phyloP scores from a whole-genome alignment of 1,140 invertebrate genomes.

The Microplitis demolitor region DNA sequence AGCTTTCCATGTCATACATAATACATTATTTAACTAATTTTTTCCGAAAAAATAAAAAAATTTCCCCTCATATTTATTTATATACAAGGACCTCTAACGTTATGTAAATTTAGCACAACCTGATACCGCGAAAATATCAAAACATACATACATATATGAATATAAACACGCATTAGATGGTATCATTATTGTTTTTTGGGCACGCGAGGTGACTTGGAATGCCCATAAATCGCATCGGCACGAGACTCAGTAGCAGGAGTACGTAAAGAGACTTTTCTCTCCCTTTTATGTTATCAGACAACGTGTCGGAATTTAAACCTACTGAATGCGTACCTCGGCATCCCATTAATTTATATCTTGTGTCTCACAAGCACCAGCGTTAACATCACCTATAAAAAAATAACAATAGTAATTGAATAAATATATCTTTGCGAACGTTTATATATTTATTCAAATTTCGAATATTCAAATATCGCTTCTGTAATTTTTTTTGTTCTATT shows the following conservation, averaged over 20 bases:
- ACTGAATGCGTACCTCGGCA: not conserved
- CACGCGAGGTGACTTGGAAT: constrained; percentile 23
- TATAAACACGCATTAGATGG: not conserved
- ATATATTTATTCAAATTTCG: no score
- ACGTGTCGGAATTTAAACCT: constrained; percentile 24
- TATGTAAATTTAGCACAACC: no score
- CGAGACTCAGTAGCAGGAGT: not conserved
- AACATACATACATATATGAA: no score
- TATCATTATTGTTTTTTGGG: constrained; percentile 17
- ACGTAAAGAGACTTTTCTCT: constrained; percentile 7
- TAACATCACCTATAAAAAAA: not conserved
- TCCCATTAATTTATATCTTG: constrained; percentile 16
- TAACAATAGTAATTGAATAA: no score
- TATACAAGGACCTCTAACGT: no score
- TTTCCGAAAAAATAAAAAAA: no score
- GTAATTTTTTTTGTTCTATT: not conserved
- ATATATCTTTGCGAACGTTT: no score
- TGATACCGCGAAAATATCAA: no score
- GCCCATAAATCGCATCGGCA: constrained; percentile 26
- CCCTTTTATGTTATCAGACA: not conserved
- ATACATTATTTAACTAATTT: no score
- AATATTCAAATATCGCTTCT: not conserved
- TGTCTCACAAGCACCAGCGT: not conserved
- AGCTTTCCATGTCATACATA: no score
- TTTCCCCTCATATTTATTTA: no score